Base-by-base conservation (phyloP, 2,113 vertebrate species). In the Mirza zaza region DNA sequence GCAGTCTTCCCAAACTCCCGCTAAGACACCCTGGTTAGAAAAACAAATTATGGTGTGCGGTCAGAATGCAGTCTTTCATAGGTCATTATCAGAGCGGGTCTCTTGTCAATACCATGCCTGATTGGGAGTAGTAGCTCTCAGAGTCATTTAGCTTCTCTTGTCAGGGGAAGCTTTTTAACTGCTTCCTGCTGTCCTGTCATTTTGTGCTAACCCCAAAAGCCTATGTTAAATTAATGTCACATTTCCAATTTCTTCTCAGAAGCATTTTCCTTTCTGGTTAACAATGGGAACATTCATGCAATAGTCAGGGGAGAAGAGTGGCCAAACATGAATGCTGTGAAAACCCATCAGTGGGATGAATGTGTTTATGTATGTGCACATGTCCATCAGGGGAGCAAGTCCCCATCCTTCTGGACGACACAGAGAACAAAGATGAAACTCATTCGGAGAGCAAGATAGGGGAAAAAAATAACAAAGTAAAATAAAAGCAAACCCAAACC, bases 161-260 rank as follows among this genome's bases (percentile, higher is more conserved):
- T 97, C 89, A 92, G 57, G 73, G 97, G 97, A 98, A 97, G 96
- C 96, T 98, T 98, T 96, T 98, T 98, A 98, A 97, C 97, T 6
- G 67, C 97, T 98, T 98, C 97, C 98, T 91, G 97, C 96, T 95
- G 98, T 94, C 97, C 94, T 97, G 96, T 98, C 97, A 94, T 98
- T 98, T 98, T 97, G 94, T 87, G 34, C 97, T 97, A 97, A 97
- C 96, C 97, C 93, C 73, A 97, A 97, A 98, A 96, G 97, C 92
- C 91, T 95, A 71, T 0, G 2, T 98, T 98, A 98, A 98, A 98
- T 96, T 97, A 97, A 98, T 98, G 98, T 98, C 98, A 95, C 97
- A 84, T 97, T 98, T 98, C 94, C 95, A 95, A 76, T 98, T 97
- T 95, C 97, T 98, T 96, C 80, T 96, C 95, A 96, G 94, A 98